Base-by-base conservation (phyloP, 2,797 vertebrate species). In the Gymnothorax javanicus region DNA sequence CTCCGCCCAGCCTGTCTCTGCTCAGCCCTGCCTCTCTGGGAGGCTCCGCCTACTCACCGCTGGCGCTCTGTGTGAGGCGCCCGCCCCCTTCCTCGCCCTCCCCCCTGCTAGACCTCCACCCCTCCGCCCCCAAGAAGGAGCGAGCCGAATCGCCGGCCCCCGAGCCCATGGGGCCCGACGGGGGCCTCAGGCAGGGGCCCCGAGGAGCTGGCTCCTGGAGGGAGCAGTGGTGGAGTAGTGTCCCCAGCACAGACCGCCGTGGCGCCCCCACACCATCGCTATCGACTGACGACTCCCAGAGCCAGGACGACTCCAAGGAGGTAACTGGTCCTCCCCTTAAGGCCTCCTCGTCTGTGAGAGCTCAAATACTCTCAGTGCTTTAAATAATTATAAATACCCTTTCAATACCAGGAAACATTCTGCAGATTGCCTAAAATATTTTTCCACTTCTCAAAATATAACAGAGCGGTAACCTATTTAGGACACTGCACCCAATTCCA, bases 161-260 rank as follows among this genome's bases (percentile, higher is more conserved):
- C 23, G 97, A 98, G 85, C 91, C 91, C n/a, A 91, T 94, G n/a
- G 69, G 90, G 87, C 93, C 93, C 0, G 95, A 95, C 0, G 93
- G 91, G 1, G 86, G 0, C 82, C 84, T 85, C 94, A 94, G 89
- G 92, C 93, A 1, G 92, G 95, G 95, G 88, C 3, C 13, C 13
- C 83, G 73, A 2, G 96, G 97, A 52, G 91, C 95, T 58, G 95
- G 96, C n/a, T 95, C 96, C 84, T 98, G 97, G 97, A 97, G 98
- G 88, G 98, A 99, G 93, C 97, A 97, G 90, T 98, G 97, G 98
- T 98, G 98, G 98, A 97, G 93, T 93, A 95, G 96, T 59, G 94
- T 97, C 91, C 97, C 96, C 86, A 95, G 95, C 85, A 95, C 95
- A 0, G 98, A 99, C 85, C 91, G 96, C 82, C 97, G 97, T 90